These are phyloP conservation scores for Fregata magnificens DNA, from an alignment of 2,113 vertebrate species.

Conservation along the genomic window DNA sequence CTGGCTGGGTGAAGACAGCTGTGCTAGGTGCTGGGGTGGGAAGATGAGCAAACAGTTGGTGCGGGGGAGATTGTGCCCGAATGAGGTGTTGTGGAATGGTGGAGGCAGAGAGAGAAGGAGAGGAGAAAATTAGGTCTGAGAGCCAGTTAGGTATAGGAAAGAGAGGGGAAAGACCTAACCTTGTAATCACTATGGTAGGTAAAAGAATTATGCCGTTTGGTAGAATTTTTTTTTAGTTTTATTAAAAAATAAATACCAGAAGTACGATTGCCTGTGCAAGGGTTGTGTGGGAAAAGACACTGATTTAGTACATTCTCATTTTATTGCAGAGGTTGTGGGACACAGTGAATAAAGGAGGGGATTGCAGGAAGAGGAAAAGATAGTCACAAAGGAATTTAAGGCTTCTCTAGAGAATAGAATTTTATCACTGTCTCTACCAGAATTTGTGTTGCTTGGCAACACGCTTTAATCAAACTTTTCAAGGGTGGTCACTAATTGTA, in stretches of 20 bases:
- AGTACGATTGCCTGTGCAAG: not conserved
- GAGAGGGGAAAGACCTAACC: not conserved
- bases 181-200: not conserved
- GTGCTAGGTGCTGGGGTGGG: not conserved
- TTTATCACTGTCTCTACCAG: not conserved
- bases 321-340: not conserved
- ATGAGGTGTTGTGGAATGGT: not conserved
- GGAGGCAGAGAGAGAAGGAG: not conserved
- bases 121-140: not conserved
- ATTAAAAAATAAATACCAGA: not conserved
- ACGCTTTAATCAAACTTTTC: constrained; percentile 17
- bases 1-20: not conserved
- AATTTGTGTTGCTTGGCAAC: constrained; percentile 45
- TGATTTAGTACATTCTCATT: not conserved
- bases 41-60: not conserved
- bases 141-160: not conserved
- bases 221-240: not conserved
- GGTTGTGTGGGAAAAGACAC: not conserved
- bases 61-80: not conserved
- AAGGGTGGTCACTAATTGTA: not conserved
- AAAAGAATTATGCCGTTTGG: not conserved
- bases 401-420: not conserved
- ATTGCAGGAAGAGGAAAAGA: not conserved
- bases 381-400: not conserved
- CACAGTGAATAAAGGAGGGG: not conserved